Base-by-base conservation (phyloP, 2,888 invertebrate genomes). In the Lithophane leautieri region DNA sequence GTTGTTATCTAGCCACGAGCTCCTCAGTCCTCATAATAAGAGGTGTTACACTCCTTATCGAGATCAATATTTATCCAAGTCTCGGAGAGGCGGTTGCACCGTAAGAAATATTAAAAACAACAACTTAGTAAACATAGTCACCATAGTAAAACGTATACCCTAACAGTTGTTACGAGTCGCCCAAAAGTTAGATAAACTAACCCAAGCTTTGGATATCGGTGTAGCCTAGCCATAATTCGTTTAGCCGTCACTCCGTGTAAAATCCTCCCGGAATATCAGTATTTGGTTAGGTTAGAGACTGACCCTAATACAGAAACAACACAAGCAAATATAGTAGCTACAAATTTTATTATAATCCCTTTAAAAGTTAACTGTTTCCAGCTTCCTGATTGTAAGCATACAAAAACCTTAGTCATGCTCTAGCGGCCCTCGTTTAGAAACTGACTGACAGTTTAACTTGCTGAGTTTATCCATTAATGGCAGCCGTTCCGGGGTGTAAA, bases 361-460 rank as follows among this genome's bases (percentile, higher is more conserved):
- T 56, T 62, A 34, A 75, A 74, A 52, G n/a, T 63, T 63, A 68
- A 81, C 56, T 47, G 63, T 42, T 82, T 40, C 42, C 25, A 34
- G 42, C 50, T 82, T 47, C 44, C 63, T 62, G 66, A 47, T 67
- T 67, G 54, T 56, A 56, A 63, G 19, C 16, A 50, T 28, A 47
- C 54, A 78, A 78, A 83, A 68, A 40, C 52, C 47, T 73, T 44
- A 56, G 73, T 83, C 70, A 79, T 83, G 56, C 44, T 34, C 67
- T 62, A 70, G 73, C 25, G 47, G 19, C 67, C 67, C 56, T 78
- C 79, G 63, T 65, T 72, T 52, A 67, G 25, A 9, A 65, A 63
- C 82, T 34, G 54, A 70, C 79, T 65, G 83, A 83, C 79, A 73
- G 40, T 79, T 79, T 60, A 70, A 83, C 83, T 83, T 79, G n/a